Percentiles rank a stretch among this genome's conserved stretches.
Conservation (phyloP, 2,113 vertebrate genomes). For the Laticauda laticaudata region DNA sequence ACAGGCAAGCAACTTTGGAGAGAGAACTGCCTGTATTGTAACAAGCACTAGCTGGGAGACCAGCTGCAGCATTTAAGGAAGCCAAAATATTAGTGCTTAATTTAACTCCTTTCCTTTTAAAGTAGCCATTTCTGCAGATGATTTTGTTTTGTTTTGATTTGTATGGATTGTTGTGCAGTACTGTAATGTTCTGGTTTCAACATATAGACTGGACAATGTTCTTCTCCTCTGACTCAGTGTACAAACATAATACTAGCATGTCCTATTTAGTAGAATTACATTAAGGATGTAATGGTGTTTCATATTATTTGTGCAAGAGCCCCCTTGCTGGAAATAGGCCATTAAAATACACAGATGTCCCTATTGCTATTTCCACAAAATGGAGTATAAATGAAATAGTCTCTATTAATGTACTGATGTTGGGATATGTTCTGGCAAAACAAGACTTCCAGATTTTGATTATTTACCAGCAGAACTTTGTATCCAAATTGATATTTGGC, state of each 20-base stretch:
- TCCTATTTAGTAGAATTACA: neutral
- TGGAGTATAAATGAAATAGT: neutral
- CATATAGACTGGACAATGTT: neutral
- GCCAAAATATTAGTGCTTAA: neutral
- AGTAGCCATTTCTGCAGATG: neutral
- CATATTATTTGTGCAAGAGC: neutral
- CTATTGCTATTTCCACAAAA: neutral
- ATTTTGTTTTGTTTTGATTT: neutral
- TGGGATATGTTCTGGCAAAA: neutral
- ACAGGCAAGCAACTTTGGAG: neutral
- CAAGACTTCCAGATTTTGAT: neutral
- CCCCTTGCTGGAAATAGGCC: neutral
- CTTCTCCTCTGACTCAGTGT: neutral
- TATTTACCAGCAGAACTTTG: neutral
- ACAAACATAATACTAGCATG: neutral
- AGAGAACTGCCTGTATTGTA: neutral
- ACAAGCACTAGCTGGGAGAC: neutral
- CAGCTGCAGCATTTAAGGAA: neutral
- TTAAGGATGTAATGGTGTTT: neutral
- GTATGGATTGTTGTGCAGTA: neutral
- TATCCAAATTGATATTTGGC: neutral
- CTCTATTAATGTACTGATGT: neutral
- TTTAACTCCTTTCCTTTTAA: neutral
- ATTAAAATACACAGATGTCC: neutral
- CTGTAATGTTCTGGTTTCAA: neutral